Evolutionary conservation across 2,113 vertebrate species (phyloP), one percentile per base, ranked within the genome.

Genomic region (Marmota monax): DNA sequence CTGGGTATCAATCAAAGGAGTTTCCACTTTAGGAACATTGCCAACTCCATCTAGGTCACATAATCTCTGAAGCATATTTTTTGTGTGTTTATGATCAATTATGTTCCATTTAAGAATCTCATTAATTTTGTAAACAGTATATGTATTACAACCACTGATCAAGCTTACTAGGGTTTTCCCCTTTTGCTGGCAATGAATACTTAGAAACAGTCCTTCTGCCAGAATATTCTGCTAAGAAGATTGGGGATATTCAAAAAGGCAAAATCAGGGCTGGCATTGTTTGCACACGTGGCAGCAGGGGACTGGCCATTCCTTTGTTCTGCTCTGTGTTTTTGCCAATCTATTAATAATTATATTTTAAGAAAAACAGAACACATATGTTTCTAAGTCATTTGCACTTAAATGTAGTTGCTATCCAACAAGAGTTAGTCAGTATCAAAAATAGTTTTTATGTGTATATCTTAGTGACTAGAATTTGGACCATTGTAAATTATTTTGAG

Each of bases 401-500:
- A 91, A 51, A 86, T 94, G 45, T 86, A 78, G 86, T 88, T 63
- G 90, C 79, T 74, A 78, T 67, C 87, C 53, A 77, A 4, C 25
- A 92, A 84, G 27, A 78, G 27, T 88, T 73, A 63, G 87, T 51
- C 87, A 37, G 82, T 70, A 83, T 61, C 9, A 69, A 89, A 89
- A 74, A 77, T 53, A 53, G 13, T 63, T 96, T 78, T 63, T 16
- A 45, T 74, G 61, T 25, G 84, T n/a, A 76, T 77, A 9, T 53
- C 45, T 89, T 84, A 80, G 17, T 6, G 18, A 90, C 16, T 89
- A 92, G 42, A 96, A 92, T 88, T 94, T 84, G 58, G 29, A 9
- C 53, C 32, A 39, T 73, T 32, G 29, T 77, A 90, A 96, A 93
- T 94, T 93, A 87, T 77, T 92, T 69, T 84, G n/a, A 95, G 11